Base-by-base conservation (phyloP, 2,888 invertebrate species). In the Drosophila paranaensis region DNA sequence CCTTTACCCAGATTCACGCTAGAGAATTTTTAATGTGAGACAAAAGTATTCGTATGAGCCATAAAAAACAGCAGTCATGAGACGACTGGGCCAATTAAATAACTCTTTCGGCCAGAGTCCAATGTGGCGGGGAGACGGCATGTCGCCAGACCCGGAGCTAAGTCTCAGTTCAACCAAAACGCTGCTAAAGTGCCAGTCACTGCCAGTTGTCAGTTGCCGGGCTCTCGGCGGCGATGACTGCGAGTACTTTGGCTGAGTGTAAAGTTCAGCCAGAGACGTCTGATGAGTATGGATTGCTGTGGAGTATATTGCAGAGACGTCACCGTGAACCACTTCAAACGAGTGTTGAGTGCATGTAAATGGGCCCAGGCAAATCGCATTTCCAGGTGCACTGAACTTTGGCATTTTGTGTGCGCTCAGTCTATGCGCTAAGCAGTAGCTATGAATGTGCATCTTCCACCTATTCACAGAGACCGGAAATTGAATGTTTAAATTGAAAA, bases 301-400 rank as follows among this genome's bases (percentile, higher is more conserved):
- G n/a, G 54, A 30, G 39, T 25, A 10, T 43, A 30, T 42, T 60
- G 13, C 33, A 10, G 14, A 40, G 54, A 60, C 68, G 68, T 68
- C 78, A 69, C 50, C 25, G 30, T 66, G 77, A 58, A 45, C 55
- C 72, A 77, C 72, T 75, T 56, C 45, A 70, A 45, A 10, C 50
- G 42, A 43, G 43, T 51, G 62, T n/a, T 35, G 54, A 70, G 40
- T 39, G 13, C 27, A 16, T 50, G 30, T 61, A 57, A 69, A 77
- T 77, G 74, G 51, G 58, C 58, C n/a, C 14, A 45, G 62, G 66
- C 20, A 60, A 82, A 64, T 66, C 81, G 82, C 86, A 86, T 73
- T 83, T 78, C 70, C 83, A 86, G 83, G 86, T 86, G 82, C 86
- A 86, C 53, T 86, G 82, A 86, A 82, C 82, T 60, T 70, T 71